Evolutionary conservation across 2,888 invertebrate species (phyloP), one percentile per base, ranked within the genome.

Genomic region (Hypercompe scribonia): DNA sequence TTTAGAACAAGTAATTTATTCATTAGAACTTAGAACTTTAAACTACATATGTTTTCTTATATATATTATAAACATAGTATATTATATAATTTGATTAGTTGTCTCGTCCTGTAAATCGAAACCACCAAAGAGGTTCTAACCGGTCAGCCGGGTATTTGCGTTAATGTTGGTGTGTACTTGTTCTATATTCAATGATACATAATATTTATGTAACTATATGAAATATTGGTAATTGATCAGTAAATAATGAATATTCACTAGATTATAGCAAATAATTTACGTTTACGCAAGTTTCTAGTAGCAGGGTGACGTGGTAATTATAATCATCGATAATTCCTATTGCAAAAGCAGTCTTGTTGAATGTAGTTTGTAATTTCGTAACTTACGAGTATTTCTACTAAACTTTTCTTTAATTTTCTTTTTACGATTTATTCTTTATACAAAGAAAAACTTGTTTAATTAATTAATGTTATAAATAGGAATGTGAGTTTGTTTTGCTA

Each of bases 161-260:
- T 63, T 36, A 46, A 31, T 31, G 8, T 66, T 34, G 4, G n/a
- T 66, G 15, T 11, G 4, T 63, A 28, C 58, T 69, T 74, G 71
- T 68, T 73, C 67, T 65, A 65, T 68, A 74, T 69, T 69, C 73
- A 73, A 67, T 80, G 70, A 74, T 28, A 72, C 75, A n/a, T 80
- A 75, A 70, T 61, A 7, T 42, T 83, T 81, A 78, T 75, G 70
- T 78, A 82, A 81, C 72, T 33, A 72, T 68, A 77, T 75, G 74
- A 70, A 63, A 46, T 66, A 72, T 68, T 66, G 68, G 61, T 72
- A 72, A 31, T 65, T 68, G 73, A 70, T 75, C 70, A 72, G 71
- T 83, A 76, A 64, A 64, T 72, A 64, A 73, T 69, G 71, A 66
- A 74, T 83, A 81, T 78, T 75, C 71, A 72, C 70, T 68, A 76